Evolutionary conservation across 2,113 vertebrate species (phyloP).

Genomic region (Ammodytes marinus): DNA sequence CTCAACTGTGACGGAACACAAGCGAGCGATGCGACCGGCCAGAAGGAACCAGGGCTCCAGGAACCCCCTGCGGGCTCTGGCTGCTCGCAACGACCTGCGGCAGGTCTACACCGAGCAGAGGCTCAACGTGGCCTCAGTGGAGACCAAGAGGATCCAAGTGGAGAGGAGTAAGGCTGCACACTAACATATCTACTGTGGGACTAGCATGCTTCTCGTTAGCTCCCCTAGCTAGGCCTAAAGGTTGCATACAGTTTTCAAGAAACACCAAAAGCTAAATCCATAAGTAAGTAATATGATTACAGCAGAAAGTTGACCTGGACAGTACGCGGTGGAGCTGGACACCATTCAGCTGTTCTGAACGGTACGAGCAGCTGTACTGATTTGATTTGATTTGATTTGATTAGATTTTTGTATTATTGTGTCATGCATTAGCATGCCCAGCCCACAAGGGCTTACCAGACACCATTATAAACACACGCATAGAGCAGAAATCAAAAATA

Average conservation of each 20-base stretch:
- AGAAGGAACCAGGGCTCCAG: conserved; percentile 84
- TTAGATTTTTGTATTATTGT: too few relatives aligned
- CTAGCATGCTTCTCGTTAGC: background rate
- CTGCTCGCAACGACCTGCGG: conserved; percentile 84
- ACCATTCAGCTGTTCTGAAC: background rate
- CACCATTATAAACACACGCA: too few relatives aligned
- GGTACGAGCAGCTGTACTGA: background rate
- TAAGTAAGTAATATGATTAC: background rate
- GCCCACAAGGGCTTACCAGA: too few relatives aligned
- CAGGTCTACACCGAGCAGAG: conserved; percentile 87
- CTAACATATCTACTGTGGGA: background rate
- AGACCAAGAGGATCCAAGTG: conserved; percentile 87
- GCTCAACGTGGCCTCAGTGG: conserved; percentile 84
- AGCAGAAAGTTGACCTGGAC: background rate
- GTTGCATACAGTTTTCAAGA: conserved; percentile 1
- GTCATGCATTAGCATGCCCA: too few relatives aligned
- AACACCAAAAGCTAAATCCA: background rate
- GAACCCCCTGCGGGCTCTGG: conserved; percentile 86
- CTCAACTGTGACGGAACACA: conserved; percentile 84
- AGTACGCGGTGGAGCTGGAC: background rate
- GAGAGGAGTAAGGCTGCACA: conserved; percentile 81
- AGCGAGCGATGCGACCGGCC: conserved; percentile 82
- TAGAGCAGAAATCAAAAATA: too few relatives aligned
- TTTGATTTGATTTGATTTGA: too few relatives aligned
- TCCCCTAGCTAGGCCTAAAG: background rate